Conservation (phyloP, 1,140 invertebrate species). For the Caligus rogercresseyi region DNA sequence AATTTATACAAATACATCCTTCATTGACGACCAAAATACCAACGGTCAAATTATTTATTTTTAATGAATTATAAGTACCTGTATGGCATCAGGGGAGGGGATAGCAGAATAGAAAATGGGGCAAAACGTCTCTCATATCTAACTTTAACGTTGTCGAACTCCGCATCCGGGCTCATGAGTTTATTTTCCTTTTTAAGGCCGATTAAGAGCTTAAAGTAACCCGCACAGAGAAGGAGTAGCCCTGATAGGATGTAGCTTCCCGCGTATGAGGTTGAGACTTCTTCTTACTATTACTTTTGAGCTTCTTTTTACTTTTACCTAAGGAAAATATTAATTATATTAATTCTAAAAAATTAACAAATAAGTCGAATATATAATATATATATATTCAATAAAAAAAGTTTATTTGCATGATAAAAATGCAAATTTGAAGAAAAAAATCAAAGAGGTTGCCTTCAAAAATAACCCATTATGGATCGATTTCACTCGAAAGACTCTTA, state of each 20-base stretch:
- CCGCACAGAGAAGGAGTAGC: constrained; percentile 78
- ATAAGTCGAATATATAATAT: too few species aligned
- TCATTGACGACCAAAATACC: too few species aligned
- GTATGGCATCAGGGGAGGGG: constrained; percentile 42
- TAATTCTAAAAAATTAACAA: too few species aligned
- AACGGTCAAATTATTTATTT: background rate
- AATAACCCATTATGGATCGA: background rate
- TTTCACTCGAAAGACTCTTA: background rate
- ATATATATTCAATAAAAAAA: constrained; percentile 18
- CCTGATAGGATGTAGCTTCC: constrained; percentile 70
- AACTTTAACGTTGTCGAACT: constrained; percentile 83
- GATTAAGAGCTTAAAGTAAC: constrained; percentile 72
- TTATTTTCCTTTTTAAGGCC: constrained; percentile 50
- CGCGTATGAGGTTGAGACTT: constrained; percentile 53
- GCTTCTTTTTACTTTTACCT: constrained; percentile 29
- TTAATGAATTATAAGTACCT: background rate
- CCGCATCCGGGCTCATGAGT: constrained; percentile 52
- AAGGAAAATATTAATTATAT: too few species aligned
- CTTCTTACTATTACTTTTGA: constrained; percentile 38
- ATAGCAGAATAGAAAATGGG: constrained; percentile 64
- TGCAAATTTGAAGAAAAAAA: background rate
- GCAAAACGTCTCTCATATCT: constrained; percentile 83
- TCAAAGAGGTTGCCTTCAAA: background rate
- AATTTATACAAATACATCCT: too few species aligned
- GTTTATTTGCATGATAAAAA: background rate